A percentile compares a stretch with the other conserved stretches of the same genome.
phyloP scores from a whole-genome alignment of 2,888 invertebrate genomes.

The Dione vanillae region DNA sequence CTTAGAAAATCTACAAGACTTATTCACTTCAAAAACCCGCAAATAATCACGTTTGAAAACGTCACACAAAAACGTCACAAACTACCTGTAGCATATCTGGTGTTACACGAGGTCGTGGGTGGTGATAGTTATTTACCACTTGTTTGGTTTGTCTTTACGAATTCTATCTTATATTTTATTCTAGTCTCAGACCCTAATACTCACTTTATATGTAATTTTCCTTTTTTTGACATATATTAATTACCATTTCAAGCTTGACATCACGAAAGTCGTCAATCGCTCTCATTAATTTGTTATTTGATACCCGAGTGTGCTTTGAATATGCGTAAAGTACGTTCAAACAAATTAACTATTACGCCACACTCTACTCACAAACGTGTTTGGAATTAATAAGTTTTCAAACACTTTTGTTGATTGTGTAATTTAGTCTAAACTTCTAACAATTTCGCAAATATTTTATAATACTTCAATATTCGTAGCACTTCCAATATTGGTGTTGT shows the following conservation, averaged over 20 bases:
- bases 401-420: conserved; percentile 1
- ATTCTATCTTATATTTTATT: too few species aligned
- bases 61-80: too few species aligned
- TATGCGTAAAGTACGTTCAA: conserved; percentile 30
- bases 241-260: conserved; percentile 53
- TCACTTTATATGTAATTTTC: too few species aligned
- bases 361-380: conserved; percentile 30
- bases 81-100: too few species aligned
- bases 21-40: too few species aligned
- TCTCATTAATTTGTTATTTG: conserved; percentile 58
- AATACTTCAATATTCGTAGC: background rate
- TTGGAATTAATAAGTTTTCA: conserved; percentile 24
- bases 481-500: conserved; percentile 11
- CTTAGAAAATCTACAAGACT: too few species aligned
- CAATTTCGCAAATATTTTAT: conserved; percentile 6
- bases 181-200: too few species aligned
- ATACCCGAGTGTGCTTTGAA: conserved; percentile 45
- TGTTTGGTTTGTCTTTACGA: too few species aligned
- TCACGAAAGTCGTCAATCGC: conserved; percentile 58
- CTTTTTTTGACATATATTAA: conserved; percentile 40
- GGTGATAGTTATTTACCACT: too few species aligned
- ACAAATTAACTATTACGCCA: conserved; percentile 35
- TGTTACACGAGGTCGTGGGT: too few species aligned
- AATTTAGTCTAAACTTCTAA: background rate
- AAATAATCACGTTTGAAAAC: too few species aligned